These are phyloP conservation scores for Emberiza fucata DNA, from an alignment of 2,113 vertebrate genomes.

Conservation along the genomic window DNA sequence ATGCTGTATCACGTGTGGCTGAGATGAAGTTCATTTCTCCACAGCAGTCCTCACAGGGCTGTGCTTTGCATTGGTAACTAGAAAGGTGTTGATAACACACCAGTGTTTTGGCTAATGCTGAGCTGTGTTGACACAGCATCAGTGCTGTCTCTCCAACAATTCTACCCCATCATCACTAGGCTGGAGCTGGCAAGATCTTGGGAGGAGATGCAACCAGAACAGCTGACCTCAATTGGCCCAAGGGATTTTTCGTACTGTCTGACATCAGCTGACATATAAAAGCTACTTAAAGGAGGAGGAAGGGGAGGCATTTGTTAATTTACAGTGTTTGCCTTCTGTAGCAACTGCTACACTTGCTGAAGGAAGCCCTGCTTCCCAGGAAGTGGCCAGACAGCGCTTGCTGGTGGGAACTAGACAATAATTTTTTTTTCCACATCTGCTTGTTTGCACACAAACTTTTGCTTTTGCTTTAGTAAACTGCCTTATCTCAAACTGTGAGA, in stretches of 20 bases:
- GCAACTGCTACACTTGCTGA: background rate
- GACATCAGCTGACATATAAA: background rate
- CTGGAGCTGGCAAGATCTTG: background rate
- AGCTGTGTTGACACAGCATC: background rate
- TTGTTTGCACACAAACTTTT: background rate
- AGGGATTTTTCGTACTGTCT: background rate
- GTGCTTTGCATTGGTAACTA: background rate
- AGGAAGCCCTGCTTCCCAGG: background rate
- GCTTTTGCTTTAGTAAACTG: background rate
- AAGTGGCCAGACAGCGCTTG: background rate
- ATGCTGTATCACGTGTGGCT: background rate
- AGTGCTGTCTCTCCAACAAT: background rate
- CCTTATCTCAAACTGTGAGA: background rate
- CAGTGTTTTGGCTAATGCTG: background rate
- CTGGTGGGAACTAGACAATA: background rate
- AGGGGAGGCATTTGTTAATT: background rate
- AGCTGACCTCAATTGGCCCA: background rate
- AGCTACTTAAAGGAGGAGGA: background rate
- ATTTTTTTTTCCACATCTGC: background rate
- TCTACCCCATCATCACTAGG: background rate
- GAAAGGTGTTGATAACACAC: background rate
- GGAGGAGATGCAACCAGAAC: background rate
- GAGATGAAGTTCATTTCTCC: background rate
- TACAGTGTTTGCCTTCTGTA: background rate
- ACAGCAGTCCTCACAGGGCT: background rate